Percentiles rank a stretch among this genome's conserved stretches.
phyloP scores from a whole-genome alignment of 2,113 vertebrate genomes.

The Kryptolebias marmoratus region DNA sequence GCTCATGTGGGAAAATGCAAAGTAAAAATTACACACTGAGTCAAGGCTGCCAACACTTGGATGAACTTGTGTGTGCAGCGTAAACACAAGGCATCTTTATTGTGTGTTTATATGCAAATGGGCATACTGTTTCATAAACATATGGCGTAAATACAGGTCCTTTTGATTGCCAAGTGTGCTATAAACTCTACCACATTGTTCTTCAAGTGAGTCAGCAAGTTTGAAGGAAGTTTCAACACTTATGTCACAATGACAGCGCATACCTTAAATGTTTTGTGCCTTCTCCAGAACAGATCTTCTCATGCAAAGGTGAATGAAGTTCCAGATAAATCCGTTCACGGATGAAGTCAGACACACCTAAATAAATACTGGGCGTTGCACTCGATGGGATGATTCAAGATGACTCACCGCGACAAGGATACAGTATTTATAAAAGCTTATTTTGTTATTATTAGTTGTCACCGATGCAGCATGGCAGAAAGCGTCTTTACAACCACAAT shows the following conservation, averaged over 20 bases:
- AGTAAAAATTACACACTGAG: background rate
- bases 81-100: no score
- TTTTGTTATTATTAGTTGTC: background rate
- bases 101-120: no score
- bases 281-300: background rate
- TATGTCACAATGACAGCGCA: background rate
- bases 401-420: conserved; percentile 4
- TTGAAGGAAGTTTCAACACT: background rate
- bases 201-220: background rate
- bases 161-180: no score
- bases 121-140: no score
- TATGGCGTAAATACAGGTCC: no score
- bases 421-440: background rate
- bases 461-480: no score
- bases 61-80: no score
- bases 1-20: background rate
- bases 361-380: conserved; percentile 20
- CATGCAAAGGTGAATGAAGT: background rate
- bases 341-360: conserved; percentile 30
- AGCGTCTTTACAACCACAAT: no score
- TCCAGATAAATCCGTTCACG: background rate
- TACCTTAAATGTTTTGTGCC: background rate
- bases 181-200: background rate
- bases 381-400: conserved; percentile 4
- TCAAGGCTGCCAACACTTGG: no score